Conservation (phyloP, 2,113 vertebrate genomes). For the Triplophysa dalaica region DNA sequence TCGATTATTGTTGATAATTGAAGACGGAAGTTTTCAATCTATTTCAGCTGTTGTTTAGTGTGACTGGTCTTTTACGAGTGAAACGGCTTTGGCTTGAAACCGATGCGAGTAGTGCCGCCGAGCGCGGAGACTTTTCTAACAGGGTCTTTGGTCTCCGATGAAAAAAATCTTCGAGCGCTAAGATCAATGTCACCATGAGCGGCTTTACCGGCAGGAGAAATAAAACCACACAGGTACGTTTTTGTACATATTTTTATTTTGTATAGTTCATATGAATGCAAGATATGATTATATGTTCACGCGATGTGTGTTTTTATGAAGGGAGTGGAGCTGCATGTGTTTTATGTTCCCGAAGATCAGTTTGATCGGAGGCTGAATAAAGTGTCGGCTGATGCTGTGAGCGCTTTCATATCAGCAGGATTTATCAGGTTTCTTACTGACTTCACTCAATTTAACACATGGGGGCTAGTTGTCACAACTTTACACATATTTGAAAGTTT, state of each 20-base stretch:
- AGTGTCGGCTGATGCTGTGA: constrained; percentile 77
- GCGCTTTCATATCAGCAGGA: constrained; percentile 85
- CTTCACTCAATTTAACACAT: neutral
- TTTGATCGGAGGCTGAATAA: constrained; percentile 90
- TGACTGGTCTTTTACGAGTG: too few species aligned
- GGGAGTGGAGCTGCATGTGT: constrained; percentile 89
- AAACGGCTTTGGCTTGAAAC: too few species aligned
- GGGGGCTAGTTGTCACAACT: neutral
- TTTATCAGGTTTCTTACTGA: constrained; percentile 81
- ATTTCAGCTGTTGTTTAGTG: too few species aligned
- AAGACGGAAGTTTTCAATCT: too few species aligned
- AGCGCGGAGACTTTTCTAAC: too few species aligned
- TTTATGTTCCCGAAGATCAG: constrained; percentile 86
- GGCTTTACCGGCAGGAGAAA: neutral
- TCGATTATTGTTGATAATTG: too few species aligned
- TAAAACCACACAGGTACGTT: constrained; percentile 65
- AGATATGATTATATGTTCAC: neutral
- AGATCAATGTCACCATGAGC: constrained; percentile 11
- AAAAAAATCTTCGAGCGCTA: neutral
- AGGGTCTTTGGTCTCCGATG: too few species aligned
- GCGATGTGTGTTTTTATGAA: constrained; percentile 48
- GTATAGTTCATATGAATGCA: neutral
- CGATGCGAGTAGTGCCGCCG: too few species aligned
- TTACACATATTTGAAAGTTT: neutral
- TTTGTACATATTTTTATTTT: neutral